Evolutionary conservation across 2,888 invertebrate species (phyloP).

Genomic region (Noctua janthe): DNA sequence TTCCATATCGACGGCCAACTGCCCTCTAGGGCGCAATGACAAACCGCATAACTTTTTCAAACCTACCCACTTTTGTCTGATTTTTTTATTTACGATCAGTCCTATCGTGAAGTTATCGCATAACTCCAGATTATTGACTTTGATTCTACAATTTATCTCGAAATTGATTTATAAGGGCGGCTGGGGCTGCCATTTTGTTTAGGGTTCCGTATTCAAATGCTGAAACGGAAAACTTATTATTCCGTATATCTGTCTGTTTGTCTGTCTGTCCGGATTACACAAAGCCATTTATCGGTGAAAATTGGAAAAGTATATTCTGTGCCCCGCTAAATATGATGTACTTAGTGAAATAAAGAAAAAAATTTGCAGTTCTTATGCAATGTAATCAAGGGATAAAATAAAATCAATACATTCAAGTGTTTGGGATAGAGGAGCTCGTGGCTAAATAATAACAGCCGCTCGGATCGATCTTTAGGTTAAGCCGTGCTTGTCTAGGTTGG

Average conservation of each 20-base stretch:
- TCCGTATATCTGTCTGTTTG: background rate
- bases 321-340: background rate
- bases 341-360: no score
- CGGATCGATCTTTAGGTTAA: no score
- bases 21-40: slow-evolving; percentile 37
- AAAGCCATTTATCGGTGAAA: background rate
- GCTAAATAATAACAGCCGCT: no score
- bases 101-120: slow-evolving; percentile 61
- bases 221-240: background rate
- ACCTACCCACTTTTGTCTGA: slow-evolving; percentile 39
- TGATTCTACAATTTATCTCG: slow-evolving; percentile 64
- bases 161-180: slow-evolving; percentile 57
- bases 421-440: no score
- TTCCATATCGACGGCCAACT: slow-evolving; percentile 28
- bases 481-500: no score
- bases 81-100: slow-evolving; percentile 61
- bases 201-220: background rate
- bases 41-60: slow-evolving; percentile 40
- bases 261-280: background rate
- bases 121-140: slow-evolving; percentile 66
- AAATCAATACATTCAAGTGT: no score
- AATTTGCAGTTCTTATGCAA: no score
- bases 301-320: background rate
- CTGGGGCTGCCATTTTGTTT: slow-evolving; percentile 27
- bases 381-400: no score